A percentile compares a stretch with the other conserved stretches of the same genome.
Evolutionary conservation across 2,888 invertebrate species (phyloP).

Genomic region (Lithophane ornitopus): DNA sequence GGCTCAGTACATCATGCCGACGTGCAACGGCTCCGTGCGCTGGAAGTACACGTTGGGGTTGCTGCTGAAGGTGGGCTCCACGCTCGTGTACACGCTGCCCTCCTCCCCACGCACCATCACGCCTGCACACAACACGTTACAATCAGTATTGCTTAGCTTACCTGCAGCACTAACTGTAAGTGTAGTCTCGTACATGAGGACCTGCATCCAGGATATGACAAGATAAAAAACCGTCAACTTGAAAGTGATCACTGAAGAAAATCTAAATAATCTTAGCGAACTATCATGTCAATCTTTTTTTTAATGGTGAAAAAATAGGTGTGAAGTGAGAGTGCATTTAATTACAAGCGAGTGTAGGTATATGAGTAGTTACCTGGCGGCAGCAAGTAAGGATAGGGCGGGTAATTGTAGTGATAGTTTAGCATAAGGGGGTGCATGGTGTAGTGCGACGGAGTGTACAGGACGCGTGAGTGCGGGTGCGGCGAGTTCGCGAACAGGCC

Average conservation of each 20-base stretch:
- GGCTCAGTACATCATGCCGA: slow-evolving; percentile 96
- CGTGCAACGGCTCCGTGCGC: slow-evolving; percentile 94
- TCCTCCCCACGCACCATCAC: slow-evolving; percentile 95
- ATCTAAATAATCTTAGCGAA: slow-evolving; percentile 1
- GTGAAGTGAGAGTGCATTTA: slow-evolving; percentile 47
- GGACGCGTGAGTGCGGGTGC: slow-evolving; percentile 87
- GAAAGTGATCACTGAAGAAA: slow-evolving; percentile 19
- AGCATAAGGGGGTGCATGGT: slow-evolving; percentile 87
- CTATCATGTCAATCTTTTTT: neutral
- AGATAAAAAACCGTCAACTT: neutral
- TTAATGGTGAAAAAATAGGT: neutral
- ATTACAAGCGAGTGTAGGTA: slow-evolving; percentile 64
- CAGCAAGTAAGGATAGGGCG: slow-evolving; percentile 87
- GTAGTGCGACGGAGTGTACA: slow-evolving; percentile 89
- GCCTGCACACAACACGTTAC: slow-evolving; percentile 86
- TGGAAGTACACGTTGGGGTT: slow-evolving; percentile 98
- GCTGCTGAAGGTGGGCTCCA: slow-evolving; percentile 96
- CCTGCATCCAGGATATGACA: slow-evolving; percentile 23
- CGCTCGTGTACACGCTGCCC: slow-evolving; percentile 95
- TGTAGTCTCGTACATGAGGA: slow-evolving; percentile 24
- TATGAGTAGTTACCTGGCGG: slow-evolving; percentile 85
- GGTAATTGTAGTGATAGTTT: slow-evolving; percentile 88
- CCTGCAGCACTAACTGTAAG: neutral
- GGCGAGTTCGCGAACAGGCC: slow-evolving; percentile 85
- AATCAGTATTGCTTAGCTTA: slow-evolving; percentile 42